Evolutionary conservation across 2,113 vertebrate species (phyloP).

Genomic region (Aegotheles bennettii): DNA sequence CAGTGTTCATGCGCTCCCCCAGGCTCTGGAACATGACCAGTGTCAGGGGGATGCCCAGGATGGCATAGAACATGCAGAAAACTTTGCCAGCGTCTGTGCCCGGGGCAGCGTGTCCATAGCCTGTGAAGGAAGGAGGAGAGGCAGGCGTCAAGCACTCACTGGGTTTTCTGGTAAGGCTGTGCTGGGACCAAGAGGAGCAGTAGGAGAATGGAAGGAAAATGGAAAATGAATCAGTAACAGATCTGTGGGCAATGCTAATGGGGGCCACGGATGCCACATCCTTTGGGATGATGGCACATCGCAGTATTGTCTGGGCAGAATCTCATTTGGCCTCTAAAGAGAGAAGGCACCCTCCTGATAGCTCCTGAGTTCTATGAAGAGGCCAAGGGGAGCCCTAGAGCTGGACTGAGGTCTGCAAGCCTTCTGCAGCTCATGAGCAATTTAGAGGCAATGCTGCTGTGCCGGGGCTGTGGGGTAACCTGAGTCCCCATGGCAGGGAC

Average conservation of each 20-base stretch:
- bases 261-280: background rate
- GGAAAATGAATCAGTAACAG: background rate
- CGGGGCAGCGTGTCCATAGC: constrained; percentile 92
- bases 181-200: background rate
- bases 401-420: background rate
- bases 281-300: background rate
- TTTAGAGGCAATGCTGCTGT: background rate
- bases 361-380: background rate
- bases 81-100: constrained; percentile 93
- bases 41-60: constrained; percentile 93
- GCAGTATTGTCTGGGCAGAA: fast-evolving
- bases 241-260: background rate
- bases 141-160: background rate
- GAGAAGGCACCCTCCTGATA: background rate
- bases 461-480: background rate
- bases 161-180: background rate
- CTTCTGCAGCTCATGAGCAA: background rate
- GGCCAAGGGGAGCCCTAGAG: background rate
- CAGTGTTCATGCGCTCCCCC: constrained; percentile 93
- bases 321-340: background rate
- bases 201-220: background rate
- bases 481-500: fast-evolving
- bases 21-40: constrained; percentile 98
- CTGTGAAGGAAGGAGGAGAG: constrained; percentile 62
- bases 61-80: constrained; percentile 98